Percentiles rank a stretch among this genome's conserved stretches.
Evolutionary conservation across 2,797 vertebrate genomes (phyloP).

Genomic region (Myotis pilosus): DNA sequence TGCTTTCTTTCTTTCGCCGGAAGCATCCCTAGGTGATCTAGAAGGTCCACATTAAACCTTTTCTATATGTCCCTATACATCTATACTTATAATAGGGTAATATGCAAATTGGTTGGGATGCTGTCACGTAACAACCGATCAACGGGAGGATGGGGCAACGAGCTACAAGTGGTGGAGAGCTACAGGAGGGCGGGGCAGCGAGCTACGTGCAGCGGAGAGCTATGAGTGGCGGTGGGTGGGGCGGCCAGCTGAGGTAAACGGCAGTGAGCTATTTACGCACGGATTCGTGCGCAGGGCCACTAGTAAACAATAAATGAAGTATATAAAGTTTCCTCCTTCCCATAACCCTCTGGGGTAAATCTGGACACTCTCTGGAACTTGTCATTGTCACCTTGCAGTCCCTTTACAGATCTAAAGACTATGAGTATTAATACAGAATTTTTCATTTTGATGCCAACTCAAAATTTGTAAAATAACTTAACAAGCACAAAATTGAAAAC

Average conservation of each 20-base stretch:
- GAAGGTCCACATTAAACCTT: neutral
- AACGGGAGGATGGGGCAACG: too few species aligned
- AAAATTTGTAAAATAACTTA: slow-evolving; percentile 20
- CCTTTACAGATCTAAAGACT: neutral
- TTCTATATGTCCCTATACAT: neutral
- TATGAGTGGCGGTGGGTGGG: too few species aligned
- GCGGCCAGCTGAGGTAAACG: too few species aligned
- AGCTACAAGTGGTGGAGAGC: too few species aligned
- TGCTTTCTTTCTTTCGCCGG: neutral
- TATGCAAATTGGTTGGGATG: too few species aligned
- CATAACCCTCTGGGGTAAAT: neutral
- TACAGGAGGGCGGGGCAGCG: too few species aligned
- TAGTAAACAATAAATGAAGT: neutral
- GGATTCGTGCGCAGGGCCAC: too few species aligned
- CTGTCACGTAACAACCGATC: too few species aligned
- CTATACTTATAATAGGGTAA: too few species aligned
- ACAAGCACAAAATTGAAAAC: slow-evolving; percentile 44
- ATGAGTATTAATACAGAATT: neutral
- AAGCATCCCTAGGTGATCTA: neutral
- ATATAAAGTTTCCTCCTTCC: neutral
- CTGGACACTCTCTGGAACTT: neutral
- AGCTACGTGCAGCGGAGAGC: too few species aligned
- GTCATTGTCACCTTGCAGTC: neutral
- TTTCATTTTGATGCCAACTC: slow-evolving; percentile 20
- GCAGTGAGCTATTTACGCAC: too few species aligned